Evolutionary conservation across 2,888 invertebrate species (phyloP), one percentile per base, ranked within the genome.

Genomic region (Thymelicus acteon): DNA sequence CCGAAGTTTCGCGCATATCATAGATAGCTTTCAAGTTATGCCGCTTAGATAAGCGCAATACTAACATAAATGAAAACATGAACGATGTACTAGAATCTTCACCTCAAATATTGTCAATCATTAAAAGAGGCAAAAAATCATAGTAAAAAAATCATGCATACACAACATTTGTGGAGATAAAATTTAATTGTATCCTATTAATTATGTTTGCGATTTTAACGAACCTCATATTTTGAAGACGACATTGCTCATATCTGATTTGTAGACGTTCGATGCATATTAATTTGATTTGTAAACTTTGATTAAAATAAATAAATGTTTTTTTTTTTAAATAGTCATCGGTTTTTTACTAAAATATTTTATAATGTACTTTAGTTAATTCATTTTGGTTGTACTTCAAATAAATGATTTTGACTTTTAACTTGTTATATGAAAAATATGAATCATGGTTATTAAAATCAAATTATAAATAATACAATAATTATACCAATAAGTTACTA

Each of bases 171-270:
- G 60, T 49, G 24, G 15, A 54, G 54, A 64, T 65, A 57, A 10
- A 19, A 31, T 67, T 67, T 67, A 67, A 67, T 67, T 61, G 67
- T 44, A 61, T 67, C 67, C 58, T 13, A 67, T 67, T 67, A 67
- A 67, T 58, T 57, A 39, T 52, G 13, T 67, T 31, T 49, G 61
- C 12, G 15, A 67, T 49, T 24, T 57, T 24, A 19, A 57, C 37
- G 19, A 54, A n/a, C 24, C 24, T 39, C 13, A n/a, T 31, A 47
- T 37, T 48, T 8, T 49, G 12, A 39, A 37, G 39, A 63, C 37
- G 37, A 44, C 4, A 62, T 60, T 60, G 37, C 37, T 52, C 19
- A 0, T 15, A 47, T 47, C 13, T 47, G 47, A 47, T 47, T 47
- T 47, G 47, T 10, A 47, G 1, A 13, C 31, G 31, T 47, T 13